Evolutionary conservation across 2,797 vertebrate genomes (phyloP), one percentile per base, ranked within the genome.

Genomic region (Cyprinodon diabolis): DNA sequence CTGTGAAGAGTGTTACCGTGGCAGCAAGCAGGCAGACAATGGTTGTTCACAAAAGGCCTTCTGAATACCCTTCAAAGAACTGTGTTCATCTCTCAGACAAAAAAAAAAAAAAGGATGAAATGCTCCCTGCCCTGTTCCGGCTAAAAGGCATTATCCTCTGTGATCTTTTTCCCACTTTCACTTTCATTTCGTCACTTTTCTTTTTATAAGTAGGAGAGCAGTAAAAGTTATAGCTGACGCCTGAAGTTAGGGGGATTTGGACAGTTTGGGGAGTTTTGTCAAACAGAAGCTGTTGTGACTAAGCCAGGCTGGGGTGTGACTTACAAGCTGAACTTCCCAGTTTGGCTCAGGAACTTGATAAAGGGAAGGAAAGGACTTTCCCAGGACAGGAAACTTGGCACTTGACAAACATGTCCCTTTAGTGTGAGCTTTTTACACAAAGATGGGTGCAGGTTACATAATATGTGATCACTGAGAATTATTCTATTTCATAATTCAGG

Each of bases 11-110:
- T 85, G 92, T 92, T 91, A 92, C 93, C 87, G 85, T 90, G 91
- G 92, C 89, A 93, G 91, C 92, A 62, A 74, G 85, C 87, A 73
- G 80, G 17, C 84, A 89, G 87, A 93, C 92, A 93, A 93, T 91
- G 85, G 75, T 65, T 71, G 82, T 89, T 82, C 71, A 92, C 91
- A 94, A 91, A 72, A 82, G 83, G 86, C 86, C 78, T 84, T 66
- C 80, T 81, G 80, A 86, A 15, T 68, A 56, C 72, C 78, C 79
- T 82, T 89, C 83, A 90, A 89, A 90, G 83, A 81, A 83, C 83
- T 37, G n/a, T 14, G 79, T 87, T 91, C 84, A 83, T 86, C 54
- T 74, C 56, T 75, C 81, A 58, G 72, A 82, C 74, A 85, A 14
- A 58, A 65, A 75, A 80, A 86, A 81, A 58, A 65, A 75, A 80